Evolutionary conservation across 2,797 vertebrate genomes (phyloP).

Genomic region (Pantherophis vulpinus): DNA sequence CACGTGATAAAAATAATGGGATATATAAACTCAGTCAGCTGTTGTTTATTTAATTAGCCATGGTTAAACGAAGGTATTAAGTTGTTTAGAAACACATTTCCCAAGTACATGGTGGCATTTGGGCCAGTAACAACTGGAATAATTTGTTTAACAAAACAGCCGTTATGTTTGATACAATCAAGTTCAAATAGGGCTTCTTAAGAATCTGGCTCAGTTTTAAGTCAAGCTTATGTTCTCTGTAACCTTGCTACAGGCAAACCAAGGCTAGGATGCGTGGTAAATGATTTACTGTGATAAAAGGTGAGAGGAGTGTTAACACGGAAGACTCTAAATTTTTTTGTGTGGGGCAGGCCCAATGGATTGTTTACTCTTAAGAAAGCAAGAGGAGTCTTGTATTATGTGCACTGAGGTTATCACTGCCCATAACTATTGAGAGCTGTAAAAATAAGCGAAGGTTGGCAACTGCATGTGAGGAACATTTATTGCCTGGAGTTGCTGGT

Average conservation of each 20-base stretch:
- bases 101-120: neutral
- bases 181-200: neutral
- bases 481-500: neutral
- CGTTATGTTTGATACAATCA: neutral
- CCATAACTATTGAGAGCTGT: rapidly evolving
- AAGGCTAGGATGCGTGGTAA: neutral
- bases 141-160: neutral
- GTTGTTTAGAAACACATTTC: neutral
- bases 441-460: rapidly evolving
- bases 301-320: rapidly evolving
- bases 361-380: constrained; percentile 17
- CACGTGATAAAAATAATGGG: neutral
- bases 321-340: rapidly evolving
- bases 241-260: neutral
- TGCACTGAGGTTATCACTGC: rapidly evolving
- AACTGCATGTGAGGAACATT: neutral
- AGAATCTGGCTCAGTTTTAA: neutral
- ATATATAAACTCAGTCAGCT: neutral
- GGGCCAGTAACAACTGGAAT: neutral
- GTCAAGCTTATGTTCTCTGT: neutral
- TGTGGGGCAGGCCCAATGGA: rapidly evolving
- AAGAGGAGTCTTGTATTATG: neutral
- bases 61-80: neutral
- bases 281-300: neutral
- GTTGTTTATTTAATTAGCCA: neutral